phyloP scores from a whole-genome alignment of 30 jellyfish, hydroid and myxozoan genomes.

The Aurelia coerulea region DNA sequence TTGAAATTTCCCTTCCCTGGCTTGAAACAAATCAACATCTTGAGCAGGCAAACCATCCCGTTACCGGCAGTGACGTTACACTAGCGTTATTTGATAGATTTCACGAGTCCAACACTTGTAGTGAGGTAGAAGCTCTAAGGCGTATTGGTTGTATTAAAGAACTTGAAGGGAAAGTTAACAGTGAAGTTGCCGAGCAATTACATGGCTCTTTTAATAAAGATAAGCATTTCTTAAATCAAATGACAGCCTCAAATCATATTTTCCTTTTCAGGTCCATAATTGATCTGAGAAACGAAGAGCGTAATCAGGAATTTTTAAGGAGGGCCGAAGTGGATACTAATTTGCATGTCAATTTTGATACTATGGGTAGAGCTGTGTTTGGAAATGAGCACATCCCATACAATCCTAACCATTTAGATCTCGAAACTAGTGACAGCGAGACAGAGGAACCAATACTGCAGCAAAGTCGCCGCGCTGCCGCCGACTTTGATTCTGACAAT shows the following conservation, averaged over 20 bases:
- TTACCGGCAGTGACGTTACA: conserved; percentile 28
- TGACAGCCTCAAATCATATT: conserved; percentile 16
- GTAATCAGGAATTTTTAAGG: neutral
- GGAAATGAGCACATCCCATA: neutral
- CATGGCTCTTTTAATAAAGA: conserved; percentile 22
- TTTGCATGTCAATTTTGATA: neutral
- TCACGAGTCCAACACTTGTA: conserved; percentile 24
- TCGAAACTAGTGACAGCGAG: neutral
- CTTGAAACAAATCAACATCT: neutral
- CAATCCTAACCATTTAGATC: neutral
- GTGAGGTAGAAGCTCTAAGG: conserved; percentile 32
- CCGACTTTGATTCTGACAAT: neutral
- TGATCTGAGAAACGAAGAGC: neutral
- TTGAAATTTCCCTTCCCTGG: conserved; percentile 54
- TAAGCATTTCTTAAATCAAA: conserved; percentile 14
- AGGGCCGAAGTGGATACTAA: neutral
- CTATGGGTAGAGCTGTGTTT: conserved; percentile 1
- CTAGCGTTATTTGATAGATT: conserved; percentile 33
- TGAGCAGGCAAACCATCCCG: conserved; percentile 4
- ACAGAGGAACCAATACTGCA: neutral
- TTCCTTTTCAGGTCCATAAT: neutral
- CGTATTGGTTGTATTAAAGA: conserved; percentile 22
- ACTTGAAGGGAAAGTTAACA: conserved; percentile 34
- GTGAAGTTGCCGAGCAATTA: conserved; percentile 51
- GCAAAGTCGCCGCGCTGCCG: neutral